Base-by-base conservation (phyloP, 2,113 vertebrate species). In the Grammomys dolichurus region DNA sequence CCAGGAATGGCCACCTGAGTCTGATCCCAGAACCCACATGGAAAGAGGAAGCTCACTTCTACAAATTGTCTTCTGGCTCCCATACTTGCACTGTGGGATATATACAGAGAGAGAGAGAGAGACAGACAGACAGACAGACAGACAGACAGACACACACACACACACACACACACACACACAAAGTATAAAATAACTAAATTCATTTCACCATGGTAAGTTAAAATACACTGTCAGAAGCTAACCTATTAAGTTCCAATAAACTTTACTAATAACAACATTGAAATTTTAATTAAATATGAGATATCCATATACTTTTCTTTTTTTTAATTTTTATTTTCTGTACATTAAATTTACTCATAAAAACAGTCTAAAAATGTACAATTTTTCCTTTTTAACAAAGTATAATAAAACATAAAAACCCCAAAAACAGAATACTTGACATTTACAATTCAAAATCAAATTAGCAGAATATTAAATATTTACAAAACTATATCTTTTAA, bases 341-440 rank as follows among this genome's bases (percentile, higher is more conserved):
- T 98, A 99, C 98, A 99, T 99, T 99, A 99, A 99, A 99, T 99
- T 99, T 98, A 99, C 98, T 98, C 98, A 99, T 99, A 99, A 99
- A 99, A 99, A 99, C 99, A 98, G 99, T 99, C 98, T 99, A 99
- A 99, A 99, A 99, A 99, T 99, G 98, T 99, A 99, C 98, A 99
- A 98, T 99, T 99, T 99, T 98, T 98, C 98, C 97, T 98, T 98
- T 98, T 98, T 98, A 99, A 98, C 98, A 98, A 98, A 99, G 98
- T 98, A 98, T 99, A 99, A 99, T 99, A 99, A 99, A 99, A 99
- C 98, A 99, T 99, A 99, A 99, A 99, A 99, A 98, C 97, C 97
- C 98, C 98, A 98, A 98, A 98, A 98, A 98, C 98, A 98, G 98
- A 98, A 99, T 99, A 98, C 98, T 98, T 98, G 98, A 99, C 98